Conservation (phyloP, 2,888 invertebrate species). For the Drosophila subsilvestris region DNA sequence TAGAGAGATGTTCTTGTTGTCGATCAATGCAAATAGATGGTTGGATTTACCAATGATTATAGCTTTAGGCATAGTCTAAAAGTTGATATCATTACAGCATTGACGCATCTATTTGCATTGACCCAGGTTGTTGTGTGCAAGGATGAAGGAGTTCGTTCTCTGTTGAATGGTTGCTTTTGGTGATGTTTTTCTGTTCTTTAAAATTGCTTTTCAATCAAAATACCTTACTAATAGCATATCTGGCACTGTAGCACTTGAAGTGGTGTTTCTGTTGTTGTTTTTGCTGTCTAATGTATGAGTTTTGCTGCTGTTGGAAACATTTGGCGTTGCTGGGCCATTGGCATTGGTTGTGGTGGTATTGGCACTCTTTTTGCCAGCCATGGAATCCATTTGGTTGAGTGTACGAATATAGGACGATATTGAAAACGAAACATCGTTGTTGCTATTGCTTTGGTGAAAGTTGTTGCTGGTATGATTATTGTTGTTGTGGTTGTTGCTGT, state of each 20-base stretch:
- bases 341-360: slow-evolving; percentile 23
- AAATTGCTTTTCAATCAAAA: slow-evolving; percentile 51
- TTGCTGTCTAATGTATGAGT: slow-evolving; percentile 75
- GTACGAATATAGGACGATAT: slow-evolving; percentile 43
- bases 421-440: slow-evolving; percentile 54
- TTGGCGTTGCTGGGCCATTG: background rate
- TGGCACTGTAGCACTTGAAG: slow-evolving; percentile 74
- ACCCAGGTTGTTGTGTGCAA: slow-evolving; percentile 24
- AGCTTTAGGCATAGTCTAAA: background rate
- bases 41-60: background rate
- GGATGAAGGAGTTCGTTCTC: slow-evolving; percentile 31
- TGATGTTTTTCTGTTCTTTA: slow-evolving; percentile 34
- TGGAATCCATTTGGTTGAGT: slow-evolving; percentile 47
- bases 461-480: slow-evolving; percentile 49
- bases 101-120: slow-evolving; percentile 25
- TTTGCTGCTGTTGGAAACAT: slow-evolving; percentile 48
- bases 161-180: slow-evolving; percentile 9
- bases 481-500: slow-evolving; percentile 35
- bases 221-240: slow-evolving; percentile 84
- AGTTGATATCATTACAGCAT: background rate
- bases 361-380: slow-evolving; percentile 26
- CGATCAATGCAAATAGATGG: slow-evolving; percentile 21
- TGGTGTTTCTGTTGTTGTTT: slow-evolving; percentile 54
- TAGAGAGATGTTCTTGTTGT: slow-evolving; percentile 39
- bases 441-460: slow-evolving; percentile 37